phyloP scores from a whole-genome alignment of 2,797 vertebrate species.

The Gymnothorax javanicus region DNA sequence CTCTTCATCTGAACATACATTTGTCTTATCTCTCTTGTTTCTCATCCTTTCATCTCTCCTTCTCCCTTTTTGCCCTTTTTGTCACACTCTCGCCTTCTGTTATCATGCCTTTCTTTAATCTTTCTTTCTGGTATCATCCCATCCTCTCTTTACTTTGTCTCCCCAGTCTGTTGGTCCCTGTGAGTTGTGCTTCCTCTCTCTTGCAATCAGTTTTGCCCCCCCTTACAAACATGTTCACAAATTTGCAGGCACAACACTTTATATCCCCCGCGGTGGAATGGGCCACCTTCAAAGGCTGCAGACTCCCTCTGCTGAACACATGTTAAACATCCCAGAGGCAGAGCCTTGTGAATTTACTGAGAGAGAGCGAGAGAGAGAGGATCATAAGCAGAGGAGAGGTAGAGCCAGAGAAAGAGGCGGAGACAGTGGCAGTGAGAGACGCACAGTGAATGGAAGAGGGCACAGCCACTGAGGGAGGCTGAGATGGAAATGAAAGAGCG shows the following conservation, averaged over 20 bases:
- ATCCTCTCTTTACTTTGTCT: constrained; percentile 5
- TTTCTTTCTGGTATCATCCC: constrained; percentile 13
- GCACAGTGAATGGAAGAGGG: constrained; percentile 20
- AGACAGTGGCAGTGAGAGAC: background rate
- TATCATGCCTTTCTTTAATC: background rate
- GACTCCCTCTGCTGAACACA: constrained; percentile 64
- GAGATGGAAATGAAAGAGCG: constrained; percentile 30
- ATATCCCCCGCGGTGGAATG: constrained; percentile 66
- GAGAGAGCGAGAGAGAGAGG: constrained; percentile 16
- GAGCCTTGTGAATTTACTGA: constrained; percentile 21
- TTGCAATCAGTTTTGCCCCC: constrained; percentile 43
- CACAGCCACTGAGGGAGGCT: constrained; percentile 43
- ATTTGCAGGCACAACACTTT: constrained; percentile 30
- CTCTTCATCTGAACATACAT: constrained; percentile 16
- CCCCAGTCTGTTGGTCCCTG: constrained; percentile 47
- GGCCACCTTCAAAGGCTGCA: constrained; percentile 67
- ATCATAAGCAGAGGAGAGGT: constrained; percentile 23
- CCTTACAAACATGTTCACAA: background rate
- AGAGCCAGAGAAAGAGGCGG: background rate
- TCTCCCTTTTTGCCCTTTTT: constrained; percentile 18
- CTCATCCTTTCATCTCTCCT: constrained; percentile 47
- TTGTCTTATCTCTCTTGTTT: constrained; percentile 35
- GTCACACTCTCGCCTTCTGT: background rate
- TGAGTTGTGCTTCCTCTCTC: constrained; percentile 53
- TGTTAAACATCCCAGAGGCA: constrained; percentile 66